These are phyloP conservation scores for Torymus texanus DNA, from an alignment of 2,888 invertebrate genomes.

Conservation along the genomic window DNA sequence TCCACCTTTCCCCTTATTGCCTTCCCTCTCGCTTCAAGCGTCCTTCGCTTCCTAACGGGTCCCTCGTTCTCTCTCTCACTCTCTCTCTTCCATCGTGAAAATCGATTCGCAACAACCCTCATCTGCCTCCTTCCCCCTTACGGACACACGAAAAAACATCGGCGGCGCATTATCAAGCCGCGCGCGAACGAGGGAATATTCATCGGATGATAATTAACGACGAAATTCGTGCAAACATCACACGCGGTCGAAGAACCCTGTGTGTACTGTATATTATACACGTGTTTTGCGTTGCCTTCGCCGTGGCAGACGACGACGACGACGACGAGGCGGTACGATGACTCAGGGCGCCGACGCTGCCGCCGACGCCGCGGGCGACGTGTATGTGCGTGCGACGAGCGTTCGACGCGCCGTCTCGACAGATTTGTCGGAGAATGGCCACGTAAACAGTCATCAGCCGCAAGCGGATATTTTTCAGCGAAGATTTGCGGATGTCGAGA, in stretches of 20 bases:
- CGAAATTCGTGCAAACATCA: conserved; percentile 50
- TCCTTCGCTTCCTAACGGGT: no score
- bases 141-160: no score
- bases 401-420: neutral
- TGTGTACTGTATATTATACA: no score
- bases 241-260: conserved; percentile 47
- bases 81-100: neutral
- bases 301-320: no score
- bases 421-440: neutral
- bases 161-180: no score
- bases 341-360: conserved; percentile 12
- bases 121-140: neutral
- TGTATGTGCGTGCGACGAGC: neutral
- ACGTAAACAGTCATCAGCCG: neutral
- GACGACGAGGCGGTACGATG: conserved; percentile 23
- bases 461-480: neutral
- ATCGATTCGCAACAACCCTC: neutral
- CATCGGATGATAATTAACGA: conserved; percentile 57
- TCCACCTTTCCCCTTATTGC: no score
- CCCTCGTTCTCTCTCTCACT: no score
- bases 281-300: no score
- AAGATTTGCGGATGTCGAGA: no score
- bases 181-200: conserved; percentile 49
- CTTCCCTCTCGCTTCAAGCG: no score
- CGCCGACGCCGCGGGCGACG: neutral